Evolutionary conservation across 2,888 invertebrate species (phyloP), one percentile per base, ranked within the genome.

Genomic region (Coronaproctus castanopsis): DNA sequence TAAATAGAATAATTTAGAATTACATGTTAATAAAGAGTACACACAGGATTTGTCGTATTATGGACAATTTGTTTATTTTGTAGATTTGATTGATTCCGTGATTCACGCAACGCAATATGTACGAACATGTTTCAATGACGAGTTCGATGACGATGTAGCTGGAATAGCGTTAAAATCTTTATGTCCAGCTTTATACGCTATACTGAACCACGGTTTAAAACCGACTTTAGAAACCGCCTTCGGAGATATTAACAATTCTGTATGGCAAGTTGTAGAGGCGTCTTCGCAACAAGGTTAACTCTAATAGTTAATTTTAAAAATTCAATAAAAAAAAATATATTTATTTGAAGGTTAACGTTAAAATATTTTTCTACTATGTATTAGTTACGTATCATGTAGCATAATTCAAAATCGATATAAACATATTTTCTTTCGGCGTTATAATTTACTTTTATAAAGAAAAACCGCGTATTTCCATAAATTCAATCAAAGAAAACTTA

Each of bases 201-300:
- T 91, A 60, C 79, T 92, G 67, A 81, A 84, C 66, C 89, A 92
- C 70, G 91, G 90, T 1, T 76, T 92, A 21, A 84, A 84, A 69
- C 83, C 86, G 48, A 81, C 78, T 65, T 76, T 89, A 57, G 83
- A 86, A 69, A 87, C 88, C 3, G 81, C 88, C 50, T 90, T 90
- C 69, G 90, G 90, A 52, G 82, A 85, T 20, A 85, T 89, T 57
- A 80, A 82, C 65, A 87, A 90, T 70, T 86, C 87, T 5, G 87
- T 88, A 57, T 91, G 90, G 90, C 85, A 86, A 74, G 85, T 91
- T 65, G 84, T 89, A 3, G 89, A 90, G 73, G 85, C 87, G 48
- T 86, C 88, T 8, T 84, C 88, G 18, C 85, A 89, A 71, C 84
- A 86, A 76, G 90, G 82, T 76, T 70, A 66, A 14, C 14, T 14